Percentiles rank a stretch among this genome's conserved stretches.
These are phyloP conservation scores for Nomada fucata DNA, from an alignment of 2,888 invertebrate genomes.

Conservation along the genomic window DNA sequence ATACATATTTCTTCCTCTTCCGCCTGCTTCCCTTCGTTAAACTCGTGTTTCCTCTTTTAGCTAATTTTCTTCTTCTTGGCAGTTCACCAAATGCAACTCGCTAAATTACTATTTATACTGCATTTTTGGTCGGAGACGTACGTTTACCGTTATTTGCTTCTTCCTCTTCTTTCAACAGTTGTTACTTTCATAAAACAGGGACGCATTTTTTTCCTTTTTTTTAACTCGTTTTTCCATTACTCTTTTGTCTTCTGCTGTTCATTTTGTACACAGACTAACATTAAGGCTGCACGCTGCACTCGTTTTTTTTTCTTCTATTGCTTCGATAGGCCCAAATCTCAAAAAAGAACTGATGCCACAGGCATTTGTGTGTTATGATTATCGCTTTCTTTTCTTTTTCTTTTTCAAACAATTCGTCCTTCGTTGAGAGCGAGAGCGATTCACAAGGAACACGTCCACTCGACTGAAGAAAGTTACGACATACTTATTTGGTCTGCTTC, in stretches of 20 bases:
- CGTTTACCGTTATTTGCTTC: slow-evolving; percentile 68
- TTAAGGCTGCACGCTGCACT: slow-evolving; percentile 79
- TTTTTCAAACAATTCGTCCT: slow-evolving; percentile 63
- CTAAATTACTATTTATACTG: slow-evolving; percentile 79
- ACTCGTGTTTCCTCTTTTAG: not conserved
- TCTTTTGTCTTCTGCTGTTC: slow-evolving; percentile 32
- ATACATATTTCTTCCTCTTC: not conserved
- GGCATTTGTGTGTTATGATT: slow-evolving; percentile 59
- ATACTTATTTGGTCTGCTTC: slow-evolving; percentile 73
- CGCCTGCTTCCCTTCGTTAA: slow-evolving; percentile 6
- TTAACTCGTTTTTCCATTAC: slow-evolving; percentile 60
- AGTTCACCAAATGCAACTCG: slow-evolving; percentile 82
- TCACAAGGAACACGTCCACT: slow-evolving; percentile 74
- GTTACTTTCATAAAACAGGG: slow-evolving; percentile 81
- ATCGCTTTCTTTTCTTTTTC: slow-evolving; percentile 48
- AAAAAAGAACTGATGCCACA: slow-evolving; percentile 67
- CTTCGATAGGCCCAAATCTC: slow-evolving; percentile 82
- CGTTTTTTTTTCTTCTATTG: slow-evolving; percentile 77
- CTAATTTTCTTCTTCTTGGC: slow-evolving; percentile 72
- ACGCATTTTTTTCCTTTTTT: slow-evolving; percentile 67
- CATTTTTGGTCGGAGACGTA: slow-evolving; percentile 78
- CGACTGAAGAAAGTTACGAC: slow-evolving; percentile 72
- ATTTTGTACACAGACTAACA: slow-evolving; percentile 69
- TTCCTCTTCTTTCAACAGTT: slow-evolving; percentile 61
- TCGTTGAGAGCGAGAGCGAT: slow-evolving; percentile 77